These are phyloP conservation scores for Cheilosia pagana DNA, from an alignment of 2,888 invertebrate species.

Conservation along the genomic window DNA sequence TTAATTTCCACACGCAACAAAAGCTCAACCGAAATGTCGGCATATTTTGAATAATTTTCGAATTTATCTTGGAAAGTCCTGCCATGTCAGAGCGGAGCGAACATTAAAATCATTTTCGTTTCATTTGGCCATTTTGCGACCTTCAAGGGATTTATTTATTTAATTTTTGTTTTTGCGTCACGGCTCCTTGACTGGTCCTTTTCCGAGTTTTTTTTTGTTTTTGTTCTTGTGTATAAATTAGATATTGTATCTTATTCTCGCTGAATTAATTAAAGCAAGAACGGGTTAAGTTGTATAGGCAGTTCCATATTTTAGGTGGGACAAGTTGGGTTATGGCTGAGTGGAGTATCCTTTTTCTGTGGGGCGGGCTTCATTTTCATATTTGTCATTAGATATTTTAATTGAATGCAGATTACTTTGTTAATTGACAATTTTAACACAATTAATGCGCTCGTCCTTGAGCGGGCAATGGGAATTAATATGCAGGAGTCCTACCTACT, in stretches of 20 bases:
- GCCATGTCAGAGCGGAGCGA: not conserved
- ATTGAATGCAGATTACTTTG: constrained; percentile 73
- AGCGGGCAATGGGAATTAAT: not conserved
- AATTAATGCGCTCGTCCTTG: constrained; percentile 42
- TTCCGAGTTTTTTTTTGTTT: not conserved
- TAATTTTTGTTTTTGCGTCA: constrained; percentile 31
- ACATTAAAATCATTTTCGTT: constrained; percentile 41
- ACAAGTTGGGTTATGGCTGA: not conserved
- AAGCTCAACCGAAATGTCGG: constrained; percentile 25
- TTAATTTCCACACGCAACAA: constrained; percentile 57
- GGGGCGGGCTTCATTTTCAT: constrained; percentile 29
- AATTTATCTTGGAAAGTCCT: constrained; percentile 53
- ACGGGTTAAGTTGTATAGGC: constrained; percentile 48
- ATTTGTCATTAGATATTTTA: constrained; percentile 68
- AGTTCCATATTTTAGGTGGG: not conserved
- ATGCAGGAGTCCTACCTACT: constrained; percentile 3
- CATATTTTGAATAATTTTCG: constrained; percentile 71
- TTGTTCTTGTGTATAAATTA: constrained; percentile 8
- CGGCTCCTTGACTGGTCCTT: too few species aligned
- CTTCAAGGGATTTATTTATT: constrained; percentile 26
- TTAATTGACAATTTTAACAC: constrained; percentile 73
- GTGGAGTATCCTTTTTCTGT: constrained; percentile 26
- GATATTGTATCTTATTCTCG: constrained; percentile 57
- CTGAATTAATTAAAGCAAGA: constrained; percentile 61
- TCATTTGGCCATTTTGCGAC: constrained; percentile 24